Conservation (phyloP, 2,113 vertebrate genomes). For the Thomomys bottae region DNA sequence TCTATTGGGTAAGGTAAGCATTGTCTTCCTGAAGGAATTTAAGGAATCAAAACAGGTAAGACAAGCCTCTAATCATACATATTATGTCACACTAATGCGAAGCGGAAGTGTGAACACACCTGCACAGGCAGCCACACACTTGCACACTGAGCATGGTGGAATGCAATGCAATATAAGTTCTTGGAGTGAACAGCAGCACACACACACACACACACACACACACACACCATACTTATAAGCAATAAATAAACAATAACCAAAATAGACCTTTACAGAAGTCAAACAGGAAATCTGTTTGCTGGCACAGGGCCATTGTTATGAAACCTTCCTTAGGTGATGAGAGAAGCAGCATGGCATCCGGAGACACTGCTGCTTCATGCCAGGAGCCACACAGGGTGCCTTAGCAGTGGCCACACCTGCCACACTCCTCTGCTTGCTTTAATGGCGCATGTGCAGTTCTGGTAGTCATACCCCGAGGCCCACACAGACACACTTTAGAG, state of each 20-base stretch:
- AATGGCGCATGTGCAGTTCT: rapidly evolving
- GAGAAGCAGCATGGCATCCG: background rate
- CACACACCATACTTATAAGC: background rate
- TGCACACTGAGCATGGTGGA: background rate
- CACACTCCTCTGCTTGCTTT: background rate
- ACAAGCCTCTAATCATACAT: background rate
- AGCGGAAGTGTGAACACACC: background rate
- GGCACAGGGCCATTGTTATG: background rate
- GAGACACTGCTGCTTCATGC: background rate
- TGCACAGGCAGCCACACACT: background rate
- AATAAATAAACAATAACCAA: background rate
- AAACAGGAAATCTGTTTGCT: background rate
- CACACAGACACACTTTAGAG: background rate
- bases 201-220: background rate
- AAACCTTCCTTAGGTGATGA: background rate
- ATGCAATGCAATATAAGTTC: background rate
- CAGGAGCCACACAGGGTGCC: background rate
- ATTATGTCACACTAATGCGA: background rate
- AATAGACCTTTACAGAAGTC: background rate
- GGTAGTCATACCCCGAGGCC: background rate
- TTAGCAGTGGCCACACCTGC: too few species aligned
- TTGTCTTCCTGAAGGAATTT: background rate
- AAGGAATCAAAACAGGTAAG: background rate
- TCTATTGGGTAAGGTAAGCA: background rate
- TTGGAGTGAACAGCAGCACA: background rate